phyloP scores from a whole-genome alignment of 1,140 invertebrate species.

The Megalopta genalis region DNA sequence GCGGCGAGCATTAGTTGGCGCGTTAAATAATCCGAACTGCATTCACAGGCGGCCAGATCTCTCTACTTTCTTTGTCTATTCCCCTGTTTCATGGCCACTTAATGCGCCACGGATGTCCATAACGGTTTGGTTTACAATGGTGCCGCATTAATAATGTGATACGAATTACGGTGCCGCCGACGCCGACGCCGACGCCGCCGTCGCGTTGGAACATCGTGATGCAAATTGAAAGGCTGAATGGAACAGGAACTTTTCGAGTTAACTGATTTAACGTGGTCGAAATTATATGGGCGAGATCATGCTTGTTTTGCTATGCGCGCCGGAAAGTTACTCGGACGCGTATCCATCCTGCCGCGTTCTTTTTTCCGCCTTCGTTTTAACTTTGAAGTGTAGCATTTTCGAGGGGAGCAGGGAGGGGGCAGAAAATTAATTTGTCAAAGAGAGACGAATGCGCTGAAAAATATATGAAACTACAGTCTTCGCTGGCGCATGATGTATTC shows the following conservation, averaged over 20 bases:
- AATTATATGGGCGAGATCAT: neutral
- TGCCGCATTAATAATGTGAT: conserved; percentile 8
- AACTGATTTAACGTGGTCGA: neutral
- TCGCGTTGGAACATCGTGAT: neutral
- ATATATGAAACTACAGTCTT: no score
- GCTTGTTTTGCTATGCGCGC: neutral
- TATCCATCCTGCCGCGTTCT: no score
- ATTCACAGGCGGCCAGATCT: conserved; percentile 34
- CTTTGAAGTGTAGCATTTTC: no score
- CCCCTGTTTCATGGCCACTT: neutral
- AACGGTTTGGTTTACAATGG: conserved; percentile 15
- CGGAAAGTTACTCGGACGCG: neutral
- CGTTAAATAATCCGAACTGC: conserved; percentile 48
- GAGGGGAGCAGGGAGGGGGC: no score
- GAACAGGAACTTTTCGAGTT: neutral
- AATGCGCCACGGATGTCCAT: neutral
- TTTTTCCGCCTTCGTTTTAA: no score
- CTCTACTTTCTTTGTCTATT: neutral
- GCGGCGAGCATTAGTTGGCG: conserved; percentile 33
- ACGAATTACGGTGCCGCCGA: conserved; percentile 8
- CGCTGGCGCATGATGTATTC: no score
- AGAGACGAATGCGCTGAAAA: no score
- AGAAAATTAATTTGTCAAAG: no score
- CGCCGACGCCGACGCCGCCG: no score
- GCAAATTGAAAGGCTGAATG: neutral